A percentile compares a stretch with the other conserved stretches of the same genome.
Evolutionary conservation across 2,113 vertebrate species (phyloP).

Genomic region (Neolamprologus sp.): DNA sequence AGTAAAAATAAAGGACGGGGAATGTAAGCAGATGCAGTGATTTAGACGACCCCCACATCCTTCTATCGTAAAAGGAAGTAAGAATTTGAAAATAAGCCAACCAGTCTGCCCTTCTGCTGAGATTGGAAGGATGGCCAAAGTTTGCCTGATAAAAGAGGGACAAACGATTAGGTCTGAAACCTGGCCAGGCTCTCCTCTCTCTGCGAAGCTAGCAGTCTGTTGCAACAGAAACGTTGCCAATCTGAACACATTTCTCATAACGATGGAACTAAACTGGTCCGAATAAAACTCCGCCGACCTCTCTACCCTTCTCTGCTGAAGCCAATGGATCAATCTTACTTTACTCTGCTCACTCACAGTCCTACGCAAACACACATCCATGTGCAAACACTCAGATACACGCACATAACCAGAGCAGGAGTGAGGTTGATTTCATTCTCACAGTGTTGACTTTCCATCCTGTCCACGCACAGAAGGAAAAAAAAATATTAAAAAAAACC

Average conservation of each 20-base stretch:
- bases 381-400: background rate
- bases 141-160: conserved; percentile 8
- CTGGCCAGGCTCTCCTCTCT: background rate
- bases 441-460: conserved; percentile 32
- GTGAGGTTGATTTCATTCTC: conserved; percentile 27
- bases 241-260: background rate
- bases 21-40: background rate
- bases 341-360: conserved; percentile 7
- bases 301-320: conserved; percentile 25
- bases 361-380: background rate
- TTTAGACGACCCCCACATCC: background rate
- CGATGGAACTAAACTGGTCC: background rate
- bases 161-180: conserved; percentile 18
- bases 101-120: background rate
- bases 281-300: conserved; percentile 16
- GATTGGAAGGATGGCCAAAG: background rate
- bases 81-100: background rate
- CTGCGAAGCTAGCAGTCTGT: background rate
- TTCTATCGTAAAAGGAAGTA: background rate
- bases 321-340: conserved; percentile 54
- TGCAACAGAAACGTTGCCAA: background rate
- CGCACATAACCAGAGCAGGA: background rate
- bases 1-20: background rate
- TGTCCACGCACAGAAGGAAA: conserved; percentile 18
- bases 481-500: background rate